These are phyloP conservation scores for Miniopterus natalensis DNA, from an alignment of 2,113 vertebrate species.

Conservation along the genomic window DNA sequence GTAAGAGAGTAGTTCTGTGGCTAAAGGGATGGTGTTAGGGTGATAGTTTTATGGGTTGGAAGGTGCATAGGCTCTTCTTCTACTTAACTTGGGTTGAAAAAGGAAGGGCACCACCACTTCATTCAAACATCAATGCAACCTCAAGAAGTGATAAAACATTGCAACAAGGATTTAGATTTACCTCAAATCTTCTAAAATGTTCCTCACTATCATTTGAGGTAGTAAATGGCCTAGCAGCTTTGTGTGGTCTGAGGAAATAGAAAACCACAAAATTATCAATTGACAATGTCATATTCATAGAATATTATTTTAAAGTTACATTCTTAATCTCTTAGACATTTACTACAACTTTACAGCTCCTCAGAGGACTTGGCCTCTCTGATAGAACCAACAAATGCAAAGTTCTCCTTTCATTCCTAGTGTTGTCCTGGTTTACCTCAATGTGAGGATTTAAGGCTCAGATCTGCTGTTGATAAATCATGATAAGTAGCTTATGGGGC, in stretches of 20 bases:
- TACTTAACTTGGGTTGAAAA: constrained; percentile 31
- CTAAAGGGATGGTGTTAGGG: not conserved
- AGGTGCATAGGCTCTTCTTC: constrained; percentile 4
- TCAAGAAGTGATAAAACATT: constrained; percentile 39
- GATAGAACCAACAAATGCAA: not conserved
- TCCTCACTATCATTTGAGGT: constrained; percentile 9
- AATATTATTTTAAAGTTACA: not conserved
- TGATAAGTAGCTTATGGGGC: not conserved
- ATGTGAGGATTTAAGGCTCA: constrained; percentile 24
- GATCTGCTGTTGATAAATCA: constrained; percentile 14
- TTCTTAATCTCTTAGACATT: constrained; percentile 33
- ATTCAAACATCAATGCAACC: not conserved
- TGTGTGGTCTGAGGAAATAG: not conserved
- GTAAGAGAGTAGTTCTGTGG: not conserved
- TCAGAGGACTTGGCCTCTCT: not conserved
- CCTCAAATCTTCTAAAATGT: not conserved
- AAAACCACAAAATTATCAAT: not conserved
- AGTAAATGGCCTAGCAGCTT: constrained; percentile 23
- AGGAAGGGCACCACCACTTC: not conserved
- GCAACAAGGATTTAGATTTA: not conserved
- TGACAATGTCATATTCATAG: not conserved
- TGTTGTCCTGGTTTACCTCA: not conserved
- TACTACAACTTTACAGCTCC: not conserved
- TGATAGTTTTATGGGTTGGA: not conserved
- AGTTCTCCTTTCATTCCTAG: not conserved